Base-by-base conservation (phyloP, 2,113 vertebrate genomes). In the Campylomormyrus tamandua region DNA sequence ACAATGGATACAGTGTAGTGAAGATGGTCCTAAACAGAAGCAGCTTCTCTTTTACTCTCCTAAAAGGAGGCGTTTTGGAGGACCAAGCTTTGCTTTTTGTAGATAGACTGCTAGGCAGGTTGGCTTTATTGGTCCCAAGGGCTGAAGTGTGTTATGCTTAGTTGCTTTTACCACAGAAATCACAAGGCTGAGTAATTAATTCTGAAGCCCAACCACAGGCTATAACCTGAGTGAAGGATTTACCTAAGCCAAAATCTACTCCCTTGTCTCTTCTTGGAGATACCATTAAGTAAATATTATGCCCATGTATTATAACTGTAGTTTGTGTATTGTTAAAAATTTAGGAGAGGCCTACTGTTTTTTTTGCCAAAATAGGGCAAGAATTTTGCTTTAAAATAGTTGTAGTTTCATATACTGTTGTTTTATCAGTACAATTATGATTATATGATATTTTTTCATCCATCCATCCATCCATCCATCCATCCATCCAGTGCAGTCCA, bases 391-490 rank as follows among this genome's bases (percentile, higher is more conserved):
- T 74, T 35, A 74, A 74, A 74, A 74, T 31, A 31, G 27, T 31
- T 27, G 74, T 42, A 80, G 15, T 19, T 77, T 77, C 70, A 39
- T 42, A 19, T 42, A 80, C 35, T 80, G 35, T 42, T 19, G 5
- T 80, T 42, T 80, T 42, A 42, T 42, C 35, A 7, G 5, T 80
- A 42, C 74, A 80, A 35, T 77, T 77, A 77, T 39, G 27, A 80
- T 15, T 17, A 19, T 42, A 17, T 80, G 11, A 80, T 42, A 42
- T 42, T 42, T 80, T 80, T 39, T 17, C 74, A 42, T 80, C 74
- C 74, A 80, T 80, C 74, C 74, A 77, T 77, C 74, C 74, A 42
- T 80, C 74, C 74, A 80, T 80, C 74, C 74, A 77, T 77, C 74
- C 17, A 53, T 66, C n/a, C 58, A 74, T 70, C 66, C 66, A 70